phyloP scores from a whole-genome alignment of 2,797 vertebrate species.

The Chelon auratus region DNA sequence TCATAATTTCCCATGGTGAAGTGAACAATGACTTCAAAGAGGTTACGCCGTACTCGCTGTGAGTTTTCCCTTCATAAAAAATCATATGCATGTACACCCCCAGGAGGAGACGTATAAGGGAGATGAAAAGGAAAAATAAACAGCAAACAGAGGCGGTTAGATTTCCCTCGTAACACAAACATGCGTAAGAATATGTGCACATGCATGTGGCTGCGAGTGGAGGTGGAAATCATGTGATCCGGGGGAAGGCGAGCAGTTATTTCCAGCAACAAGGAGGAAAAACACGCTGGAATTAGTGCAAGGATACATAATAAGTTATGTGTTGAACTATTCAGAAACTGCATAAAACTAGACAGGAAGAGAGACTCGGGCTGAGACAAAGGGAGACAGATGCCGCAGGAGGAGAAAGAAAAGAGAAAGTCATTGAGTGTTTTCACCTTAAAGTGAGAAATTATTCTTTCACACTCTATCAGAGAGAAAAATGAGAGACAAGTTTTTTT shows the following conservation, averaged over 20 bases:
- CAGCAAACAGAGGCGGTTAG: slow-evolving; percentile 35
- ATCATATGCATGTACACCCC: slow-evolving; percentile 45
- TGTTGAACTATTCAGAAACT: slow-evolving; percentile 24
- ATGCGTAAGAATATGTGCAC: slow-evolving; percentile 42
- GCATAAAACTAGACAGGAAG: slow-evolving; percentile 19
- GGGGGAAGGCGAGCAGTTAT: not conserved
- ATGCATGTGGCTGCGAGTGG: not conserved
- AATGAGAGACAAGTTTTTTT: slow-evolving; percentile 62
- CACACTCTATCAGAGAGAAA: slow-evolving; percentile 73
- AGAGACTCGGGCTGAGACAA: slow-evolving; percentile 25
- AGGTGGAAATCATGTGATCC: slow-evolving; percentile 8
- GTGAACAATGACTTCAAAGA: slow-evolving; percentile 69
- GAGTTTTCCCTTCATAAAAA: slow-evolving; percentile 40
- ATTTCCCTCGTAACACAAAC: slow-evolving; percentile 49
- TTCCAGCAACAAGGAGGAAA: slow-evolving; percentile 5
- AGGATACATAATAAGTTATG: slow-evolving; percentile 31
- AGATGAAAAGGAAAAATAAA: slow-evolving; percentile 49
- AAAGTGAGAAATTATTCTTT: slow-evolving; percentile 66
- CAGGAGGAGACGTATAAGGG: slow-evolving; percentile 39
- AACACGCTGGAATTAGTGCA: slow-evolving; percentile 14
- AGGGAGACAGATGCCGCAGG: slow-evolving; percentile 41
- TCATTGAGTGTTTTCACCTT: slow-evolving; percentile 54
- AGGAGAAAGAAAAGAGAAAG: slow-evolving; percentile 30
- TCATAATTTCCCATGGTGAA: slow-evolving; percentile 32
- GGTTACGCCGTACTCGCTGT: slow-evolving; percentile 7